Evolutionary conservation across 2,113 vertebrate species (phyloP).

Genomic region (Phalacrocorax pelagicus): DNA sequence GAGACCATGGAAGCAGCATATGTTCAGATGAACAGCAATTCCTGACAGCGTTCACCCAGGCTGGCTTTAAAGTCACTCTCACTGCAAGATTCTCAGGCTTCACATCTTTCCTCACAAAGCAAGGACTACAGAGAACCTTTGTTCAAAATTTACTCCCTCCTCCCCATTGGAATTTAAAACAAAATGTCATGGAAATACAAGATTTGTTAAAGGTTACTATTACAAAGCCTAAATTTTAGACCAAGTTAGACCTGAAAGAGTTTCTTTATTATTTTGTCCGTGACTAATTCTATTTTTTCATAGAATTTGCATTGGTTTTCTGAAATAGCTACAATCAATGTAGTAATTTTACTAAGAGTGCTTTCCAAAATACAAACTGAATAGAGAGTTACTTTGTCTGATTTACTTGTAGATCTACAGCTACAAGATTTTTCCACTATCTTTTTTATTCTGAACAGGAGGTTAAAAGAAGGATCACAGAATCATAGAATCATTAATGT

Average conservation of each 20-base stretch:
- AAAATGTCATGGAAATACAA: background rate
- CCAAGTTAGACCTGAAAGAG: background rate
- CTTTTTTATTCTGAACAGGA: background rate
- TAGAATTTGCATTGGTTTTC: background rate
- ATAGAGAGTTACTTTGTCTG: background rate
- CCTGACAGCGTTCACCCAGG: background rate
- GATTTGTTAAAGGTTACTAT: background rate
- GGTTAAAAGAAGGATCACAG: background rate
- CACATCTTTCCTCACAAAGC: background rate
- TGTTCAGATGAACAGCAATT: background rate
- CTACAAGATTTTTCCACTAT: background rate
- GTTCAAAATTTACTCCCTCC: background rate
- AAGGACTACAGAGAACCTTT: conserved; percentile 9
- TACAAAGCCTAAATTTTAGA: background rate
- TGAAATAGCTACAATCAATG: background rate
- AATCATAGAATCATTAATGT: no score
- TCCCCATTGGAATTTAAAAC: background rate
- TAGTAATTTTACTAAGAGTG: background rate
- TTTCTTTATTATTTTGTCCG: background rate
- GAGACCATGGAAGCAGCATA: background rate
- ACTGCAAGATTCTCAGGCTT: background rate
- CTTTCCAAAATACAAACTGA: background rate
- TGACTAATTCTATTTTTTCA: background rate
- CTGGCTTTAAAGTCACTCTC: background rate
- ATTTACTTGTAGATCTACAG: background rate